Percentiles rank a stretch among this genome's conserved stretches.
Conservation (phyloP, 2,113 vertebrate species). For the Andinoacara biseriatus region DNA sequence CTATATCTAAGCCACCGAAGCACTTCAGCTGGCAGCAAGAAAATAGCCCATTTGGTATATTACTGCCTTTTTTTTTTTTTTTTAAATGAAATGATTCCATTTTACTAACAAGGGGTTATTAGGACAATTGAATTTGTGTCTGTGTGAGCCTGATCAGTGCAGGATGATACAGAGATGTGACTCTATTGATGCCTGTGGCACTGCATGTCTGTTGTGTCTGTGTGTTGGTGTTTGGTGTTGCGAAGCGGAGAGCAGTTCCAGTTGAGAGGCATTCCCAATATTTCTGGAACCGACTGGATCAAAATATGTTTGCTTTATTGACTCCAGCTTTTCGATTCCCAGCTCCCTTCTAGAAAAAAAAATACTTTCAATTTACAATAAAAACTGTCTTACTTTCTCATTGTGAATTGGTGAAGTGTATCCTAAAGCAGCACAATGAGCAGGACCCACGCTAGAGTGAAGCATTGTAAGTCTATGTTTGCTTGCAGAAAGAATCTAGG, state of each 20-base stretch:
- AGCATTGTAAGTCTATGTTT: conserved; percentile 3
- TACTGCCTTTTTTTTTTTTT: conserved; percentile 44
- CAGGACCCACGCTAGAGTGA: conserved; percentile 1
- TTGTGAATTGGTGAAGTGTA: not conserved
- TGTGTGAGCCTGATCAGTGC: conserved; percentile 51
- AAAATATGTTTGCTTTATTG: conserved; percentile 53
- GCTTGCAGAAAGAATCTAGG: conserved; percentile 22
- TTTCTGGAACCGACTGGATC: conserved; percentile 47
- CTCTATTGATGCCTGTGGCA: conserved; percentile 50
- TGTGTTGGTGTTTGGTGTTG: conserved; percentile 6
- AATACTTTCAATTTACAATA: not conserved
- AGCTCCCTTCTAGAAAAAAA: conserved; percentile 4
- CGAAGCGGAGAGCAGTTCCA: conserved; percentile 31
- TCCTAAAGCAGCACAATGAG: conserved; percentile 14
- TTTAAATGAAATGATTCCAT: conserved; percentile 59
- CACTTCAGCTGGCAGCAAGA: conserved; percentile 57
- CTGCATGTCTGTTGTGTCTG: conserved; percentile 26
- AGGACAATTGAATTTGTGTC: conserved; percentile 76
- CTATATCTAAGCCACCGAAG: conserved; percentile 48
- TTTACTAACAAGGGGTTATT: conserved; percentile 73
- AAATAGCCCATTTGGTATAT: conserved; percentile 62
- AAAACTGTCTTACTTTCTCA: not conserved
- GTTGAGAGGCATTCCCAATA: conserved; percentile 44
- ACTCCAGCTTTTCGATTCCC: conserved; percentile 40
- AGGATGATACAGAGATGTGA: conserved; percentile 39